Evolutionary conservation across 2,113 vertebrate genomes (phyloP), one percentile per base, ranked within the genome.

Genomic region (Nothobranchius furzeri): DNA sequence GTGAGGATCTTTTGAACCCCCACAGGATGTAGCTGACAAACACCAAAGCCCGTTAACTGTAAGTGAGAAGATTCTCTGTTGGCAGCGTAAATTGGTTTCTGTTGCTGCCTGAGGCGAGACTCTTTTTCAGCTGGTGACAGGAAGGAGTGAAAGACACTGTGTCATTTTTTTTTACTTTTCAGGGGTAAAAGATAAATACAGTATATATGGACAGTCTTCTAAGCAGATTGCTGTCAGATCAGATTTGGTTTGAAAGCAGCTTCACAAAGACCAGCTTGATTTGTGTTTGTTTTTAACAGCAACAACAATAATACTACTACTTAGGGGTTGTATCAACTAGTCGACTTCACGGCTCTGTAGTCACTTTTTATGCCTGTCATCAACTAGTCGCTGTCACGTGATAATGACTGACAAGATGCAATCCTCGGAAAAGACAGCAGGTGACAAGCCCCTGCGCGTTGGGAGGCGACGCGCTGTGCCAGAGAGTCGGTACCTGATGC

Each of bases 71-170:
- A 53, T 11, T 12, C 15, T 50, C 36, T 40, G 51, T 51, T 24
- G 10, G 47, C 24, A 3, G 62, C 30, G 63, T 43, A 58, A 54
- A 81, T 42, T 30, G 50, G 37, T 66, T 67, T 64, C 54, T 52
- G 25, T 6, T 36, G 49, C 60, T 42, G 17, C 68, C 63, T 10
- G 9, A 66, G 25, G 57, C 0, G 4, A 51, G 53, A 35, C 37
- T 45, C 15, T 25, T 4, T 12, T 62, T 40, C 36, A 65, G 42
- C 30, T 0, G 40, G 14, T 36, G 37, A 46, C n/a, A 37, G 15
- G 3, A 54, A 37, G 35, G 35, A 47, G 0, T 49, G 30, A 48
- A 60, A 51, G 12, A 37, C 36, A 9, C 13, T 8, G n/a, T n/a
- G n/a, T n/a, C n/a, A n/a, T n/a, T 55, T 50, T 36, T 45, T 3